Percentiles rank a stretch among this genome's conserved stretches.
Evolutionary conservation across 2,113 vertebrate species (phyloP).

Genomic region (Spermophilus dauricus): DNA sequence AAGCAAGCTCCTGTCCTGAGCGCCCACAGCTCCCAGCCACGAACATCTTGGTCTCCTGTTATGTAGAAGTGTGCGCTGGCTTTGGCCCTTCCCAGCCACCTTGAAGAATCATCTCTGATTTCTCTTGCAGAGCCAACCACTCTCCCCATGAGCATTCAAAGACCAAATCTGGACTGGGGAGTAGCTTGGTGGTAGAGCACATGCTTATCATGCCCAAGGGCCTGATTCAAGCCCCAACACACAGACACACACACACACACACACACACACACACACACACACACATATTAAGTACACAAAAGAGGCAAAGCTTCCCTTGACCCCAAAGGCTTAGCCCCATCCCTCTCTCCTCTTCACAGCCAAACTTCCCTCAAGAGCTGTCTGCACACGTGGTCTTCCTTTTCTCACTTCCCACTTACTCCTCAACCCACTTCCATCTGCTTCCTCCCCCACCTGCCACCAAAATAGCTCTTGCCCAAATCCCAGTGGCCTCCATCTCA

Average conservation of each 20-base stretch:
- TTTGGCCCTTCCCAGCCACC: background rate
- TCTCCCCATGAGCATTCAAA: background rate
- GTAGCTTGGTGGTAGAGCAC: background rate
- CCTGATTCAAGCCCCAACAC: background rate
- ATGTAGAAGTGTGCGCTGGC: background rate
- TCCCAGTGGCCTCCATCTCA: conserved; percentile 5
- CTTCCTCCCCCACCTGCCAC: conserved; percentile 62
- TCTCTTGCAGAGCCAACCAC: background rate
- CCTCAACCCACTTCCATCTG: conserved; percentile 79
- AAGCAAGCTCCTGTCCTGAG: background rate
- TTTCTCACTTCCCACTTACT: conserved; percentile 74
- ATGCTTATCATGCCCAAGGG: background rate
- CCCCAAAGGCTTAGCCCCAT: background rate
- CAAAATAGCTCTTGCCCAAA: conserved; percentile 65
- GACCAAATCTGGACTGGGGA: background rate
- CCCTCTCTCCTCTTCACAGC: conserved; percentile 16
- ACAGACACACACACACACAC: too few relatives aligned
- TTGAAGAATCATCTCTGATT: background rate
- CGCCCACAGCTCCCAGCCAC: background rate
- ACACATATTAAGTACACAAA: too few relatives aligned
- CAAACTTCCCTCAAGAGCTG: conserved; percentile 24
- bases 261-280: too few relatives aligned
- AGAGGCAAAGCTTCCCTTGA: background rate
- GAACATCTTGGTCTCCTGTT: background rate
- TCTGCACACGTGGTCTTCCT: conserved; percentile 56